Conservation (phyloP, 2,113 vertebrate species). For the Myiopsitta monachus region DNA sequence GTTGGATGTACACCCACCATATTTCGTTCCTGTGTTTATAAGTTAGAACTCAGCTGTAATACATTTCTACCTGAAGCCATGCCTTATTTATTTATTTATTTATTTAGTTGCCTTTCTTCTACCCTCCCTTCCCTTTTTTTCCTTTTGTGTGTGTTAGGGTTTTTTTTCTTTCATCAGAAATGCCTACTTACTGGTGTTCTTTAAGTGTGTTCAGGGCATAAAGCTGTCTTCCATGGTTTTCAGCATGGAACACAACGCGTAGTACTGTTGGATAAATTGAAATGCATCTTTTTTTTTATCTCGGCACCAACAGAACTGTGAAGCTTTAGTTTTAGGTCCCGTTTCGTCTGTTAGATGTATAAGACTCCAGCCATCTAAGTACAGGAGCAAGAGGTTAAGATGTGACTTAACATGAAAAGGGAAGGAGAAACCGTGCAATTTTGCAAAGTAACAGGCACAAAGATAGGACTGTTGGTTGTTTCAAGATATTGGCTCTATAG, state of each 20-base stretch:
- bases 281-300: background rate
- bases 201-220: background rate
- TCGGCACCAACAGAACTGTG: background rate
- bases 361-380: background rate
- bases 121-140: background rate
- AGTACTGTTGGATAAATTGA: background rate
- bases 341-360: background rate
- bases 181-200: fast-evolving
- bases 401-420: background rate
- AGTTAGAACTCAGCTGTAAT: background rate
- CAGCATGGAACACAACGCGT: background rate
- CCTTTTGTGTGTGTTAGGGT: background rate
- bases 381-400: background rate
- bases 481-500: background rate
- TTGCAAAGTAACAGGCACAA: background rate
- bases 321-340: background rate
- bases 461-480: too few species aligned
- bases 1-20: background rate
- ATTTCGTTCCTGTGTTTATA: background rate
- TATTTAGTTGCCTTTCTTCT: background rate
- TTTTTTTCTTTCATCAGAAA: background rate
- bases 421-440: background rate
- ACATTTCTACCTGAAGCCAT: background rate
- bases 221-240: background rate
- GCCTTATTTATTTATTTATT: background rate